Evolutionary conservation across 2,797 vertebrate genomes (phyloP), one percentile per base, ranked within the genome.

Genomic region (Picus viridis): DNA sequence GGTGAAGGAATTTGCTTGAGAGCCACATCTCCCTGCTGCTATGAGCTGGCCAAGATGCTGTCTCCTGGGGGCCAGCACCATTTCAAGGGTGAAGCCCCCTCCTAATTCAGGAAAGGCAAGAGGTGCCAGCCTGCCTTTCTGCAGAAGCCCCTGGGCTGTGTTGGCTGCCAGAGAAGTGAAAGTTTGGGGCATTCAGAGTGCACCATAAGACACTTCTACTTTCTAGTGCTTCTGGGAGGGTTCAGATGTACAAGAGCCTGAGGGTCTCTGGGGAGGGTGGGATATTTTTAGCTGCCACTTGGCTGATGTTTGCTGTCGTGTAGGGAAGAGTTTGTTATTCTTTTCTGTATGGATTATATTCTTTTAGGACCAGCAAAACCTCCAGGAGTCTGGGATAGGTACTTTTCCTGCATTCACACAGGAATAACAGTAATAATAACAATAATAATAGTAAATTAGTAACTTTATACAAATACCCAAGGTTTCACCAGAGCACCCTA

Each of bases 311-410:
- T 74, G 90, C 90, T 94, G 78, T 96, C 95, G 69, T 96, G 94
- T 82, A 77, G 93, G 62, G 93, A 90, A 90, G 43, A 94, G 95
- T 96, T 96, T 96, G 96, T 96, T 96, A 85, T 96, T 96, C 88
- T 95, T 96, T 95, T 82, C 81, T 27, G 27, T 92, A 77, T 83
- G 75, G 94, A 85, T 96, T 95, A 93, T 96, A 83, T 94, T 96
- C 91, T 96, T 96, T 96, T 68, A 94, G 88, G 83, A 91, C 77
- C 56, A 92, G 86, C 81, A 85, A 74, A 80, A 75, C 10, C 64
- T 92, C 62, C 41, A 49, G 65, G 83, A 90, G 91, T 96, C 95
- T 96, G 96, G 91, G 96, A 96, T 96, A 94, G 96, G 96, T 96
- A 53, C 93, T 91, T 85, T 93, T 93, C 78, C 69, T 80, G 29